Conservation (phyloP, 2,888 invertebrate species). For the Cyclophora albipunctata region DNA sequence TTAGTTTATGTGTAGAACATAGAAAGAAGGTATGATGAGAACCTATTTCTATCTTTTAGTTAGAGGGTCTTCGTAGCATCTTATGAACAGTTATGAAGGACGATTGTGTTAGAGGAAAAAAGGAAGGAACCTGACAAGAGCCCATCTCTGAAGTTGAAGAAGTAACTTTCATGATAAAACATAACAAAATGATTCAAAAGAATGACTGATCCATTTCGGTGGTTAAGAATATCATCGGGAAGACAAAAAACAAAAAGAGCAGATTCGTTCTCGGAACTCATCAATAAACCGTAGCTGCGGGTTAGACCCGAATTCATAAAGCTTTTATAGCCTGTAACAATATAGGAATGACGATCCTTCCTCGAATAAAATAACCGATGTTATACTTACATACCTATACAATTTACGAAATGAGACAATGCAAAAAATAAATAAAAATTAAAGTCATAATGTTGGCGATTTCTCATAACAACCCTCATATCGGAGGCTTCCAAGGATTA, state of each 20-base stretch:
- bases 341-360: slow-evolving; percentile 34
- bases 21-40: too few relatives aligned
- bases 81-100: too few relatives aligned
- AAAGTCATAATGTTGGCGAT: slow-evolving; percentile 58
- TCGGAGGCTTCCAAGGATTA: slow-evolving; percentile 73
- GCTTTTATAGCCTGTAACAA: slow-evolving; percentile 31
- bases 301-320: slow-evolving; percentile 49
- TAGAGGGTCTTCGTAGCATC: too few relatives aligned
- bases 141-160: too few relatives aligned
- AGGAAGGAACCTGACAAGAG: too few relatives aligned
- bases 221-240: too few relatives aligned
- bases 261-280: slow-evolving; percentile 29
- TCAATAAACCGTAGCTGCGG: slow-evolving; percentile 28
- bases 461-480: slow-evolving; percentile 70
- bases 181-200: too few relatives aligned
- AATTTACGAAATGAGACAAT: slow-evolving; percentile 61
- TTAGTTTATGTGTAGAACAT: too few relatives aligned
- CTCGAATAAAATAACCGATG: slow-evolving; percentile 47
- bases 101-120: too few relatives aligned
- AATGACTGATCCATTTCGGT: too few relatives aligned
- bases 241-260: slow-evolving; percentile 2
- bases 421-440: slow-evolving; percentile 55
- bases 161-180: too few relatives aligned
- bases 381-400: slow-evolving; percentile 21
- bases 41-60: too few relatives aligned